Evolutionary conservation across 2,113 vertebrate species (phyloP).

Genomic region (Eulemur macaco): DNA sequence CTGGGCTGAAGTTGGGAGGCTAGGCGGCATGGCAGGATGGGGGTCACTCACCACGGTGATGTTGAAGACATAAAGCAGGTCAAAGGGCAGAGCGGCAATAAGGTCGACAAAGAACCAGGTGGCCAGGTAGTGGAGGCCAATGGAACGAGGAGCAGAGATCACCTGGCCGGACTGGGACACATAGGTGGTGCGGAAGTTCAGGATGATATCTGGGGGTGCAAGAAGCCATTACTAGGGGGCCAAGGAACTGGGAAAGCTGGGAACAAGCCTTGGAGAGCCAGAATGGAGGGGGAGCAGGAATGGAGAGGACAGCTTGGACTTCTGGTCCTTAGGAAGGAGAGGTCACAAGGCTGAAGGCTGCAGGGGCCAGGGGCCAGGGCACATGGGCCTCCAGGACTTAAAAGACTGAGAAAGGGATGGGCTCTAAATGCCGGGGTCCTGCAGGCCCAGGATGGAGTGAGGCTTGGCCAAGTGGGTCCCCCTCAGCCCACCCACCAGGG

Average conservation of each 20-base stretch:
- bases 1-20: not conserved
- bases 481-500: not conserved
- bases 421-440: not conserved
- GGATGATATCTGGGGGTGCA: conserved; percentile 92
- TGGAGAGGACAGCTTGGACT: not conserved
- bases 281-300: not conserved
- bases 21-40: not conserved
- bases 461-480: not conserved
- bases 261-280: not conserved
- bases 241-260: not conserved
- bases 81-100: conserved; percentile 97
- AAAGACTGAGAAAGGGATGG: not conserved
- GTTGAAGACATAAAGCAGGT: conserved; percentile 97
- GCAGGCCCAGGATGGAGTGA: not conserved
- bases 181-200: conserved; percentile 97
- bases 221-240: conserved; percentile 47
- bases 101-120: conserved; percentile 99
- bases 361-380: not conserved
- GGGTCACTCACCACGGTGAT: conserved; percentile 95
- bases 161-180: conserved; percentile 99
- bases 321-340: not conserved
- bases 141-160: conserved; percentile 96
- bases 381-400: not conserved
- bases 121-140: conserved; percentile 98
- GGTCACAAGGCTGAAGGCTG: not conserved